phyloP scores from a whole-genome alignment of 2,113 vertebrate species.

The Todiramphus chloris region DNA sequence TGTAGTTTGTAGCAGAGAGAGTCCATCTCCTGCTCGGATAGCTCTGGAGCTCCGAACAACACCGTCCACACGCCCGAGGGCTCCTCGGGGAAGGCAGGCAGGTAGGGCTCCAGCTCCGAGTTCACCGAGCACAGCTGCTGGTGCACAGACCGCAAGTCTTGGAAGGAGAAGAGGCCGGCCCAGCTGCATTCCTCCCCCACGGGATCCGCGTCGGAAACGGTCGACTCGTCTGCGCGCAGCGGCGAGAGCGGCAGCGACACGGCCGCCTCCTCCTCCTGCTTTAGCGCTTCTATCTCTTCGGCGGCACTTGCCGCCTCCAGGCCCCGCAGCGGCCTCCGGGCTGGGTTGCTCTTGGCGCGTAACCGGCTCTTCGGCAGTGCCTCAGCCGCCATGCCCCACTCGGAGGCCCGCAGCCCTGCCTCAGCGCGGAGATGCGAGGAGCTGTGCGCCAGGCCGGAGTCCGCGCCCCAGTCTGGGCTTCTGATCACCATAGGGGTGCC shows the following conservation, averaged over 20 bases:
- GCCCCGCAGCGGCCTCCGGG: not conserved
- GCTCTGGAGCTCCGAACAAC: constrained; percentile 82
- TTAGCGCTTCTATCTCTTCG: constrained; percentile 79
- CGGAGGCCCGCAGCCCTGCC: not conserved
- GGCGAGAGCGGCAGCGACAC: constrained; percentile 33
- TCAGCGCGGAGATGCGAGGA: not conserved
- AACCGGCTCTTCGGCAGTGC: constrained; percentile 27
- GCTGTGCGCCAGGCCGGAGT: constrained; percentile 31
- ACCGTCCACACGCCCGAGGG: constrained; percentile 92
- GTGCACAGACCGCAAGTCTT: constrained; percentile 88
- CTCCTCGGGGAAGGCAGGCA: constrained; percentile 91
- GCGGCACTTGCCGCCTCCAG: not conserved
- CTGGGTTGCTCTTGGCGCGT: constrained; percentile 13
- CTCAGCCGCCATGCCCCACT: constrained; percentile 26
- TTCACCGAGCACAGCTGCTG: constrained; percentile 93
- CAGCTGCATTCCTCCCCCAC: constrained; percentile 92
- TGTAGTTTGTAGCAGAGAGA: constrained; percentile 88
- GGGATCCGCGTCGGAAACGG: not conserved
- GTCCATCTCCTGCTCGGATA: constrained; percentile 82
- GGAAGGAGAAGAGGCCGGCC: constrained; percentile 96
- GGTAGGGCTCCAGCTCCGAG: constrained; percentile 90
- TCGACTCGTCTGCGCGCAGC: constrained; percentile 31
- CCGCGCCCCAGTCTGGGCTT: not conserved
- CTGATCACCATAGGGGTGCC: not conserved
- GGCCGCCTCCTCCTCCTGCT: constrained; percentile 72